These are phyloP conservation scores for Autographa pulchrina DNA, from an alignment of 2,888 invertebrate genomes.

Conservation along the genomic window DNA sequence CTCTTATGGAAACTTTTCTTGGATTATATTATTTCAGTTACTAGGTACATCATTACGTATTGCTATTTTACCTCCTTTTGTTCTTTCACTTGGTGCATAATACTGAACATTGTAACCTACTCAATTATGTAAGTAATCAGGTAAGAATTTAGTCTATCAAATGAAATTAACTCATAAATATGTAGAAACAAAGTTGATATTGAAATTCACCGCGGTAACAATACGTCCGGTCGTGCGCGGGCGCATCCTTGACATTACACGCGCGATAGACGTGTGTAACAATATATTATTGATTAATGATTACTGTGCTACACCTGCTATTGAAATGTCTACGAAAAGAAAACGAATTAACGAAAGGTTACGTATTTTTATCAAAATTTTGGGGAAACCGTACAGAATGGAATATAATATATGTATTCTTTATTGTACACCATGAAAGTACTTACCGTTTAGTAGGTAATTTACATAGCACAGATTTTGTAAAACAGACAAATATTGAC, in stretches of 20 bases:
- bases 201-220: slow-evolving; percentile 28
- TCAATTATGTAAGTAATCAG: neutral
- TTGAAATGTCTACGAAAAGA: neutral
- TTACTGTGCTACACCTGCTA: neutral
- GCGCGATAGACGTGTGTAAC: slow-evolving; percentile 19
- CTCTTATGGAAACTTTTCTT: too few species aligned
- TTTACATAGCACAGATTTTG: too few species aligned
- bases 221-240: slow-evolving; percentile 39
- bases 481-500: too few species aligned
- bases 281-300: slow-evolving; percentile 16
- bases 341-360: too few species aligned
- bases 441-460: too few species aligned
- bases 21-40: too few species aligned
- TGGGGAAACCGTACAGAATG: too few species aligned
- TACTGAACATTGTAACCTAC: neutral
- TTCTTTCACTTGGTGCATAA: neutral
- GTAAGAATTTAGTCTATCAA: slow-evolving; percentile 38
- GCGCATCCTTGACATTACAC: slow-evolving; percentile 63
- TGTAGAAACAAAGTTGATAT: slow-evolving; percentile 16
- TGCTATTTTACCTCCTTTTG: neutral
- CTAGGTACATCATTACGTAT: neutral
- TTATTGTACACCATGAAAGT: too few species aligned
- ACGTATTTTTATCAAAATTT: too few species aligned
- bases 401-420: too few species aligned
- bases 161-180: slow-evolving; percentile 1